phyloP scores from a whole-genome alignment of 2,113 vertebrate species.

The Fulica atra region DNA sequence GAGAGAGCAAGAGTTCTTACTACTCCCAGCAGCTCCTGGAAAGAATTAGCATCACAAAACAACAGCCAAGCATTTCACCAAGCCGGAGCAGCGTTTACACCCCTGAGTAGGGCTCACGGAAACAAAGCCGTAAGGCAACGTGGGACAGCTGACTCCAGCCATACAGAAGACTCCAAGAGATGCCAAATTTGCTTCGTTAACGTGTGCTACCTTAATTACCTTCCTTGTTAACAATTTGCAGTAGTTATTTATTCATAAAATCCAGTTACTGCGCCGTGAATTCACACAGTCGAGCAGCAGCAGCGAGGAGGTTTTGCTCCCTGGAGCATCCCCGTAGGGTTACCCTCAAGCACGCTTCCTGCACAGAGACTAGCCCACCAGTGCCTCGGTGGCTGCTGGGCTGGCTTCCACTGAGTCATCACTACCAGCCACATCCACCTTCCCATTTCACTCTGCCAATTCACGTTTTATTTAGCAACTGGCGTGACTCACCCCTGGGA shows the following conservation, averaged over 20 bases:
- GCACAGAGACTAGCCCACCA: not conserved
- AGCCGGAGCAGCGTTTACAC: not conserved
- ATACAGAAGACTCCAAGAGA: not conserved
- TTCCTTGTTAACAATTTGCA: not conserved
- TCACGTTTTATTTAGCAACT: constrained; percentile 42
- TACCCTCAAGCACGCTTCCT: not conserved
- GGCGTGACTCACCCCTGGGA: not conserved
- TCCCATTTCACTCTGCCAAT: constrained; percentile 17
- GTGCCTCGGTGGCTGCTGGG: not conserved
- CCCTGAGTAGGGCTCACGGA: not conserved
- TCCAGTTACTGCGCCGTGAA: not conserved
- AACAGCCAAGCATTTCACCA: not conserved
- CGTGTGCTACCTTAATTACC: not conserved
- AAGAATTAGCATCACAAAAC: not conserved
- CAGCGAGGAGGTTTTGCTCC: not conserved
- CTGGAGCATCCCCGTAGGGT: not conserved
- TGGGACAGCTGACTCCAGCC: not conserved
- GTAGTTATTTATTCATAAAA: not conserved
- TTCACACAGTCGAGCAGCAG: not conserved
- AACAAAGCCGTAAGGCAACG: not conserved
- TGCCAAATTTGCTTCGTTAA: not conserved
- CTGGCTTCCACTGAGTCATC: constrained; percentile 20
- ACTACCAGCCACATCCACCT: not conserved
- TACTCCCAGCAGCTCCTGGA: not conserved
- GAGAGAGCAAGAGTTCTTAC: not conserved